Base-by-base conservation (phyloP, 2,888 invertebrate species). In the Buathra laborator region DNA sequence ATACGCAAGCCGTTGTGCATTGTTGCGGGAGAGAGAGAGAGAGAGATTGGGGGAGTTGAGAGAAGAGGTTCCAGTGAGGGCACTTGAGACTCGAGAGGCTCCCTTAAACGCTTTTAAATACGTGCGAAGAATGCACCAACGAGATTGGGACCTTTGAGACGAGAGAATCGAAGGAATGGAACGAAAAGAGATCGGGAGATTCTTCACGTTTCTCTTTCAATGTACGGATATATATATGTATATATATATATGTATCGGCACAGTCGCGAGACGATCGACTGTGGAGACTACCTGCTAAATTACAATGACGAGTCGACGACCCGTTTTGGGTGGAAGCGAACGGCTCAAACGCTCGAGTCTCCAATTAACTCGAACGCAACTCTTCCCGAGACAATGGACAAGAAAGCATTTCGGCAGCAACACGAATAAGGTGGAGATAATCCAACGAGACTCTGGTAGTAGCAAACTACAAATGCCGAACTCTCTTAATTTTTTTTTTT, bases 31-130 rank as follows among this genome's bases (percentile, higher is more conserved):
- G 51, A 76, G 29, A n/a, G 53, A 71, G 74, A 51, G 46, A 75
- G 67, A 48, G 78, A 59, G 51, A 79, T 24, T 51, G 51, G 74
- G 64, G 56, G 53, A 56, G 53, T 6, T n/a, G 51, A 70, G 87
- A 87, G 72, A 59, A 56, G 53, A 53, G 68, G 68, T 85, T 86
- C 86, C 87, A 87, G 87, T 86, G 86, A 89, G 88, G 88, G 87
- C 89, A 59, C 51, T 68, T 48, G 59, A 76, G 88, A 86, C 87
- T 89, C 83, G 86, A 89, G 90, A 90, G 88, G 89, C 89, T 89
- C 90, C 90, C 88, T 91, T 91, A 91, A 92, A 92, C 88, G 90
- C 89, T 91, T 91, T 91, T 92, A 91, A 91, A 92, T 91, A 89
- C 92, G 89, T 84, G 86, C 88, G 86, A 86, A 87, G 87, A 88